Percentiles rank a stretch among this genome's conserved stretches.
Evolutionary conservation across 2,113 vertebrate genomes (phyloP).

Genomic region (Lonchura striata): DNA sequence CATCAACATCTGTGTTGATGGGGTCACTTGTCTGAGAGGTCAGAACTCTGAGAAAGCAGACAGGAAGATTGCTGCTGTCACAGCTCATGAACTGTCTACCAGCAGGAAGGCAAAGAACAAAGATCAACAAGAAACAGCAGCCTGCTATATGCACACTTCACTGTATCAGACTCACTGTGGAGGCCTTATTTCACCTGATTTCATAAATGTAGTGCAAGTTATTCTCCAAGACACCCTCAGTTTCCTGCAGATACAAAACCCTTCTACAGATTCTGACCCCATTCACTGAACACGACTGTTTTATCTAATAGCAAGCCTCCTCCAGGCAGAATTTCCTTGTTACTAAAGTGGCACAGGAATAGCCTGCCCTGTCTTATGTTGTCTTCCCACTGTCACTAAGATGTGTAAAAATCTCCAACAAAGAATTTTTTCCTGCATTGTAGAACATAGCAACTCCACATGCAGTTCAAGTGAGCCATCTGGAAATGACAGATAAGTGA

Average conservation of each 20-base stretch:
- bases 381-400: slow-evolving; percentile 24
- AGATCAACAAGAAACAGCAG: neutral
- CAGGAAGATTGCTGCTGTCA: neutral
- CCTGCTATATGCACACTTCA: neutral
- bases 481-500: neutral
- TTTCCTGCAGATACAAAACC: neutral
- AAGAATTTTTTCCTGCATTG: neutral
- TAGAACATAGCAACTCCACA: neutral
- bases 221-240: neutral
- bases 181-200: neutral
- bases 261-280: neutral
- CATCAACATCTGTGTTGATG: neutral
- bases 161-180: neutral
- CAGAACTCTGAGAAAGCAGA: neutral
- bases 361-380: neutral
- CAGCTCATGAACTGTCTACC: neutral
- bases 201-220: neutral
- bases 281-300: neutral
- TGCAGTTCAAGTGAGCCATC: neutral
- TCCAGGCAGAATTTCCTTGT: slow-evolving; percentile 14
- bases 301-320: neutral
- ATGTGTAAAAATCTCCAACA: slow-evolving; percentile 4
- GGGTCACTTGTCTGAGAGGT: neutral
- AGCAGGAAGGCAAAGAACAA: neutral
- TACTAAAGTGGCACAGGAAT: slow-evolving; percentile 4